Base-by-base conservation (phyloP, 1,140 invertebrate genomes). In the Drosophila lacertosa region DNA sequence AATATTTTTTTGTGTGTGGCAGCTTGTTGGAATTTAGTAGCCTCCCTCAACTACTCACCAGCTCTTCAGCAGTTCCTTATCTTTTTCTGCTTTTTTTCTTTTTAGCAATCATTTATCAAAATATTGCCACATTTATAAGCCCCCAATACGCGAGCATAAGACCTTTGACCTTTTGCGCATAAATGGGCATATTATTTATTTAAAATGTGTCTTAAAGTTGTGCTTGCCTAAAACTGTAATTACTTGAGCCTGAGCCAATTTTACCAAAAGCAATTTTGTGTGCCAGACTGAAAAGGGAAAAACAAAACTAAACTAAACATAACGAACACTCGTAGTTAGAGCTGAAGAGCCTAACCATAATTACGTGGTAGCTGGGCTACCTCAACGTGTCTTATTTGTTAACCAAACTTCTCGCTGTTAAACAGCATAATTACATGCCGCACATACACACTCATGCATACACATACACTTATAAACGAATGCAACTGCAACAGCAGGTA, bases 371-470 rank as follows among this genome's bases (percentile, higher is more conserved):
- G 9, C 37, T 57, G 16, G 22, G 47, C 59, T 33, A 44, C 62
- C 40, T 57, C 68, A 59, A 71, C 63, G 69, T 67, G 40, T 70
- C 55, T 45, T 67, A 72, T 72, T 72, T 72, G 69, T 72, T 72
- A 72, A 72, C 63, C 63, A 67, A 72, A 72, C 63, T 72, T 67
- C 55, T 67, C 64, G 69, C 69, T 72, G 69, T 72, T 72, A 67
- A 72, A 67, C 69, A 72, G 69, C 69, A 72, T 72, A 72, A 72
- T 72, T 72, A 72, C 69, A 72, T 67, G 54, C 35, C 62, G 13
- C 64, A 70, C 50, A 64, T 47, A 32, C 51, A 22, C 20, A 22
- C 20, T 22, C 53, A n/a, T 55, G 65, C 44, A 55, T 48, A 32
- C 54, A 24, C 11, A 5, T 0, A 24, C 20, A 35, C 15, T 22